A percentile compares a stretch with the other conserved stretches of the same genome.
Conservation (phyloP, 2,113 vertebrate species). For the Engraulis encrasicolus region DNA sequence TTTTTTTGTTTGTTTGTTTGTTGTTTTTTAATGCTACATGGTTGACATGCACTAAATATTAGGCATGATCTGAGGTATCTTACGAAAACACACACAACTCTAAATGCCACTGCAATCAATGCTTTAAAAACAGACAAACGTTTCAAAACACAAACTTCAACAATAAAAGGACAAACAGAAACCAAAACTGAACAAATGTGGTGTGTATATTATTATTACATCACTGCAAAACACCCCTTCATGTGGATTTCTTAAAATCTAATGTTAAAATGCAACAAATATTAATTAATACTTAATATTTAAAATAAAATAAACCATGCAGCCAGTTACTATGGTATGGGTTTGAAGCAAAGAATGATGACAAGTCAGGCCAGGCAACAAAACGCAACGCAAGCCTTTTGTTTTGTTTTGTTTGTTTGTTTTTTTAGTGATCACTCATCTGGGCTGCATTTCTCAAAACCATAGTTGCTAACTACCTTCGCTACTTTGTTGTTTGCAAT, state of each 20-base stretch:
- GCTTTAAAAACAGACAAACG: neutral
- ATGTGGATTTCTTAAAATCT: conserved; percentile 32
- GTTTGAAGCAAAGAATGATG: conserved; percentile 81
- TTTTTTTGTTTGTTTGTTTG: no score
- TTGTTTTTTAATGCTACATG: neutral
- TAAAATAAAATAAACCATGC: conserved; percentile 66
- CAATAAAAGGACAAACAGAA: neutral
- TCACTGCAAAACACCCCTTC: no score
- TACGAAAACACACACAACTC: no score
- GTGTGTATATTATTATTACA: neutral
- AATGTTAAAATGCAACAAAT: conserved; percentile 38
- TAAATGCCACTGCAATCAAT: neutral
- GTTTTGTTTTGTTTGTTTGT: no score
- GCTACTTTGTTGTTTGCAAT: no score
- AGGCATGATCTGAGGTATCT: neutral
- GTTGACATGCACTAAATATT: conserved; percentile 12
- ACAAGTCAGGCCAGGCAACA: conserved; percentile 85
- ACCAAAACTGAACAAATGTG: neutral
- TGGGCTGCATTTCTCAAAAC: no score
- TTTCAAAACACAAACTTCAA: neutral
- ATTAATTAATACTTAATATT: no score
- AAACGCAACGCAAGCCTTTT: conserved; percentile 80
- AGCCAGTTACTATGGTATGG: conserved; percentile 78
- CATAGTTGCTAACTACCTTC: no score
- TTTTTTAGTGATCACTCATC: conserved; percentile 75